A percentile compares a stretch with the other conserved stretches of the same genome.
Conservation (phyloP, 2,888 invertebrate species). For the Clepsis dumicolana region DNA sequence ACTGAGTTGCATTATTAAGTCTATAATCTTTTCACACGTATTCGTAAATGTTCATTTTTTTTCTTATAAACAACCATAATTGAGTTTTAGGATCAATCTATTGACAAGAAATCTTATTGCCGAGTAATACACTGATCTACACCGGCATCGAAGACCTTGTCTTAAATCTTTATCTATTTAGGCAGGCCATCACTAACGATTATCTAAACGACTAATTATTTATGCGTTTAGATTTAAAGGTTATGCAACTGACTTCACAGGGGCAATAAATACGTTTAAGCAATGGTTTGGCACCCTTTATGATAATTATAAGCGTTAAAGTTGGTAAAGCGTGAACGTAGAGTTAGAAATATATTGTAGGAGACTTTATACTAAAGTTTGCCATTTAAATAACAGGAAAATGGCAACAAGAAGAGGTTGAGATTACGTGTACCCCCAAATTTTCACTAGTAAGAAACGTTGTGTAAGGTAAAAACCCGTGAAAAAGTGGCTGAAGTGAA, state of each 20-base stretch:
- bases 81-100: not conserved
- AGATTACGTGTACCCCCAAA: too few relatives aligned
- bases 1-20: too few relatives aligned
- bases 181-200: constrained; percentile 29
- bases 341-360: constrained; percentile 21
- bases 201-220: constrained; percentile 38
- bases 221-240: constrained; percentile 20
- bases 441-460: too few relatives aligned
- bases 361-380: not conserved
- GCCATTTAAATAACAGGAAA: not conserved
- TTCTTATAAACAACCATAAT: not conserved
- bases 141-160: constrained; percentile 19
- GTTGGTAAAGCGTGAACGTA: constrained; percentile 27
- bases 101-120: not conserved
- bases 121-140: not conserved
- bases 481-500: too few relatives aligned
- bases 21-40: too few relatives aligned
- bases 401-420: not conserved
- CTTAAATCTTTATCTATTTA: constrained; percentile 32
- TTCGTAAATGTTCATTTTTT: too few relatives aligned
- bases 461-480: too few relatives aligned
- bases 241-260: constrained; percentile 25
- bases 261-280: constrained; percentile 36
- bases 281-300: constrained; percentile 35
- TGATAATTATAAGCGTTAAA: constrained; percentile 47